phyloP scores from a whole-genome alignment of 2,113 vertebrate species.

The Pagrus major region DNA sequence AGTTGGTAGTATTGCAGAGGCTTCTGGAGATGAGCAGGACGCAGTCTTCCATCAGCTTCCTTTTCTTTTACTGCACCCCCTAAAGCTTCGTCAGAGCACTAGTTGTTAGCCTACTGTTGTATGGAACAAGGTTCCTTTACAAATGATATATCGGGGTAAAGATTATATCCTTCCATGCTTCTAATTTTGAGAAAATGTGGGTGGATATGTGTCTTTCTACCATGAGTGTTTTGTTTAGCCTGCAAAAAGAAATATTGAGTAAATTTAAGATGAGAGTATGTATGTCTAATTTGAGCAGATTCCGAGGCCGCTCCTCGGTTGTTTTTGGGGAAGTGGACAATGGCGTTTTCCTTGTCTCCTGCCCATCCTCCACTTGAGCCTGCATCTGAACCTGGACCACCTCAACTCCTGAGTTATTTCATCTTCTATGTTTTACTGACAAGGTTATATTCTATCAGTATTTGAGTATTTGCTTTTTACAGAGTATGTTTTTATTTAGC shows the following conservation, averaged over 20 bases:
- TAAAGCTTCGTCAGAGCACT: slow-evolving; percentile 5
- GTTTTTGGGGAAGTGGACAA: slow-evolving; percentile 1
- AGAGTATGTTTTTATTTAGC: slow-evolving; percentile 55
- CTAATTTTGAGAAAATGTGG: slow-evolving; percentile 8
- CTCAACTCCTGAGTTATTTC: slow-evolving; percentile 24
- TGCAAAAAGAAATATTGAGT: slow-evolving; percentile 4
- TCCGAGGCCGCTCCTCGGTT: background rate
- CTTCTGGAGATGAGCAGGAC: slow-evolving; percentile 82
- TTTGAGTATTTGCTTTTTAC: slow-evolving; percentile 47
- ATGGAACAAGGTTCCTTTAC: slow-evolving; percentile 39
- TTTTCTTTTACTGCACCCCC: slow-evolving; percentile 44
- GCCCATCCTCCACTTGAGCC: slow-evolving; percentile 13
- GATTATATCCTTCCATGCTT: slow-evolving; percentile 57
- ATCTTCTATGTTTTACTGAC: slow-evolving; percentile 39
- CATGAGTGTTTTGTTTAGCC: background rate
- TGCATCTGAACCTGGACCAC: slow-evolving; percentile 41
- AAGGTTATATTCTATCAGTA: slow-evolving; percentile 11
- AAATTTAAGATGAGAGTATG: slow-evolving; percentile 49
- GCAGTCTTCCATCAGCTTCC: slow-evolving; percentile 40
- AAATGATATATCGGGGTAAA: slow-evolving; percentile 43
- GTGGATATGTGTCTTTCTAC: slow-evolving; percentile 25
- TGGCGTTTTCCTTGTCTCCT: background rate
- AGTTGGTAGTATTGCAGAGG: background rate
- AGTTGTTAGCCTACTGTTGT: background rate
- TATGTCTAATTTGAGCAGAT: slow-evolving; percentile 32